Percentiles rank a stretch among this genome's conserved stretches.
phyloP scores from a whole-genome alignment of 2,888 invertebrate species.

The Cantharis rufa region DNA sequence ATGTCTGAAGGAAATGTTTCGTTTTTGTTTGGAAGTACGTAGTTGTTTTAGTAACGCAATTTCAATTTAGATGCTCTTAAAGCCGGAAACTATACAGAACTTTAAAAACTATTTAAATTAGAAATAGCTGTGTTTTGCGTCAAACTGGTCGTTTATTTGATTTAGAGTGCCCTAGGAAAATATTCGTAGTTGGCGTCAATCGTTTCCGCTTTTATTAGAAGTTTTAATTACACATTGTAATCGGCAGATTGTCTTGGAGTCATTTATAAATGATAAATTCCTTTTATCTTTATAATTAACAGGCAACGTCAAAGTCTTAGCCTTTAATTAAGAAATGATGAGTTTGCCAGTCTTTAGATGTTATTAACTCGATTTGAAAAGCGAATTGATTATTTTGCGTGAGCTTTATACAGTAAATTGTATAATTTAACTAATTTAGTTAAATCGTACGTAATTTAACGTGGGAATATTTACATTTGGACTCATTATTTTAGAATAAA shows the following conservation, averaged over 20 bases:
- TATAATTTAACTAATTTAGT: slow-evolving; percentile 21
- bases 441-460: slow-evolving; percentile 21
- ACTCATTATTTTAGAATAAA: background rate
- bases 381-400: slow-evolving; percentile 21
- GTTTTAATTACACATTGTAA: slow-evolving; percentile 34
- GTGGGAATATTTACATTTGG: slow-evolving; percentile 9
- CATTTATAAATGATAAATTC: slow-evolving; percentile 31
- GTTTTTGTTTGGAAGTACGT: background rate
- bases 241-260: slow-evolving; percentile 25
- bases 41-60: slow-evolving; percentile 21
- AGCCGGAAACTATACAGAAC: slow-evolving; percentile 16
- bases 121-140: slow-evolving; percentile 26
- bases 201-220: slow-evolving; percentile 28
- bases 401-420: slow-evolving; percentile 18
- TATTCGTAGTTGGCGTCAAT: slow-evolving; percentile 9
- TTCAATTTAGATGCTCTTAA: slow-evolving; percentile 22
- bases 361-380: slow-evolving; percentile 14
- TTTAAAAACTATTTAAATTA: slow-evolving; percentile 32
- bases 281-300: slow-evolving; percentile 30
- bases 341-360: slow-evolving; percentile 15
- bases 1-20: background rate
- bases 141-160: slow-evolving; percentile 13
- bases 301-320: slow-evolving; percentile 20
- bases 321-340: slow-evolving; percentile 29
- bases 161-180: slow-evolving; percentile 9